These are phyloP conservation scores for Thecocarcelia acutangulata DNA, from an alignment of 2,888 invertebrate species.

Conservation along the genomic window DNA sequence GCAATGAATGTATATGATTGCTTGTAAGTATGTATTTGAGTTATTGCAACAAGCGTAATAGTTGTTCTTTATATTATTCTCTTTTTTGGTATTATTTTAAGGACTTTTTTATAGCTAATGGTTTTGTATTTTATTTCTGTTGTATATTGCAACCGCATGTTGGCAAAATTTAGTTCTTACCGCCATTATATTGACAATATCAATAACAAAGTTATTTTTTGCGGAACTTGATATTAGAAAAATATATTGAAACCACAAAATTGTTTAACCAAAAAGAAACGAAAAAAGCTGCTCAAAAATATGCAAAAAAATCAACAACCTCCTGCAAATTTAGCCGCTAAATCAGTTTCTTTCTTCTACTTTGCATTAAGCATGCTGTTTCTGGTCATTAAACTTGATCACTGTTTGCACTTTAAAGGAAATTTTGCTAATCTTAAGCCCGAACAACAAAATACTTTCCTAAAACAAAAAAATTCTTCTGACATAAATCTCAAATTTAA, in stretches of 20 bases:
- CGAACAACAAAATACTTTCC: conserved; percentile 18
- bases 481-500: conserved; percentile 29
- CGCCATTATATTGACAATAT: conserved; percentile 60
- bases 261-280: not conserved
- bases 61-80: conserved; percentile 25
- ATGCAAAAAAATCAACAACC: too few species aligned
- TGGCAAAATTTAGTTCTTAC: conserved; percentile 51
- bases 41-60: conserved; percentile 51
- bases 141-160: conserved; percentile 64
- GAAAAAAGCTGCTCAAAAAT: too few species aligned
- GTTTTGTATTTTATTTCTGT: conserved; percentile 39
- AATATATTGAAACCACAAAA: conserved; percentile 2
- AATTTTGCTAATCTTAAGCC: conserved; percentile 52
- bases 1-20: conserved; percentile 41
- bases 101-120: not conserved
- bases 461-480: not conserved
- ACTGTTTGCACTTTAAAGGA: conserved; percentile 37
- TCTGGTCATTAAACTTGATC: conserved; percentile 27
- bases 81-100: not conserved
- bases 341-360: not conserved
- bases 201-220: conserved; percentile 46
- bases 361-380: conserved; percentile 2
- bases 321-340: not conserved
- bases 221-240: conserved; percentile 19
- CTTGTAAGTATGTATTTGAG: conserved; percentile 47